These are phyloP conservation scores for Napeogenes sylphis DNA, from an alignment of 2,888 invertebrate species.

Conservation along the genomic window DNA sequence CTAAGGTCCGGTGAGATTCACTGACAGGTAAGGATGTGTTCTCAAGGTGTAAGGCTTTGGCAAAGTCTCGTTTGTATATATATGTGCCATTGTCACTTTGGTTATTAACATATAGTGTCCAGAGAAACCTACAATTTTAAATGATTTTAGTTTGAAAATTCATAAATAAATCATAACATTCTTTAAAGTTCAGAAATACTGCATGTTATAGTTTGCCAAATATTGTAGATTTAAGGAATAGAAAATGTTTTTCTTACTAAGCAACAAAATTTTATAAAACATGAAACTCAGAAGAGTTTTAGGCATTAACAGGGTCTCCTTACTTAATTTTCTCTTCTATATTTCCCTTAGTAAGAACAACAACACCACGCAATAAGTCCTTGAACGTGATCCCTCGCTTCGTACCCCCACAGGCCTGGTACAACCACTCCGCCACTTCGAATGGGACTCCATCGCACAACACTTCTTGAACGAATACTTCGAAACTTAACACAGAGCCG, in stretches of 20 bases:
- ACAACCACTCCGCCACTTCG: conserved; percentile 89
- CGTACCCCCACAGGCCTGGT: conserved; percentile 90
- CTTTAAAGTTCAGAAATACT: too few relatives aligned
- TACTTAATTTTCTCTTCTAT: conserved; percentile 90
- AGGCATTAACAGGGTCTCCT: conserved; percentile 32
- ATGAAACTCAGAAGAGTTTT: too few relatives aligned
- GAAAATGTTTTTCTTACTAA: too few relatives aligned
- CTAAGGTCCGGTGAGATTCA: conserved; percentile 52
- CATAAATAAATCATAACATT: not conserved
- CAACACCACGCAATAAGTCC: conserved; percentile 90
- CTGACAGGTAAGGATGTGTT: conserved; percentile 62
- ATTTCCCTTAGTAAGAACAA: conserved; percentile 89
- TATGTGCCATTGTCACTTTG: conserved; percentile 80
- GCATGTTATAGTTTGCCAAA: not conserved
- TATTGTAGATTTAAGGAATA: not conserved
- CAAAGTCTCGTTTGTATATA: conserved; percentile 86
- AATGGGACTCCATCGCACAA: conserved; percentile 91
- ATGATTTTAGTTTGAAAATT: conserved; percentile 17
- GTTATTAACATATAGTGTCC: conserved; percentile 91
- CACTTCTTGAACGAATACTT: conserved; percentile 89
- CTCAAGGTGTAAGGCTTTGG: conserved; percentile 79
- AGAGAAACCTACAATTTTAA: conserved; percentile 81
- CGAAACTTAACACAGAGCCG: conserved; percentile 82
- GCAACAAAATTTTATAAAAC: too few relatives aligned
- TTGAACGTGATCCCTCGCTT: conserved; percentile 88